Percentiles rank a stretch among this genome's conserved stretches.
phyloP scores from a whole-genome alignment of 2,113 vertebrate species.

The Mesitornis unicolor region DNA sequence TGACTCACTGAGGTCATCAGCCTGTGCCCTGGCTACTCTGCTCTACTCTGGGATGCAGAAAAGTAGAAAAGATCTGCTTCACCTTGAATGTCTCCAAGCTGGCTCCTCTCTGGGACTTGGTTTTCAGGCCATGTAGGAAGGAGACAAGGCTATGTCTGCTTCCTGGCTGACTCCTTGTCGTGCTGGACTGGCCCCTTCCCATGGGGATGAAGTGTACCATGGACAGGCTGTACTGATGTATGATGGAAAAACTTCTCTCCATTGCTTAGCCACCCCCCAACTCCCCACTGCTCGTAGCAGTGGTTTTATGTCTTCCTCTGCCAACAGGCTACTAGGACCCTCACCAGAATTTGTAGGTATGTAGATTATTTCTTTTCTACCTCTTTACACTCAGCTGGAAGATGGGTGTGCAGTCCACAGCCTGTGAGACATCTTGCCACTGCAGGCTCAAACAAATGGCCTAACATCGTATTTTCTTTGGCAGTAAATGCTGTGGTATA shows the following conservation, averaged over 20 bases:
- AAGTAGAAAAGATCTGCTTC: not conserved
- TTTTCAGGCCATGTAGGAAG: not conserved
- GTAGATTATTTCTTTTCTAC: not conserved
- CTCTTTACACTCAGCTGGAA: not conserved
- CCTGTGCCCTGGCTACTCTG: not conserved
- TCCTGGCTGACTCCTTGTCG: not conserved
- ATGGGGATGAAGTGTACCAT: not conserved
- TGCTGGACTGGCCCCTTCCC: not conserved
- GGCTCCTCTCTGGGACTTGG: not conserved
- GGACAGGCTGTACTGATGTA: not conserved
- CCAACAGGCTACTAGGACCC: not conserved
- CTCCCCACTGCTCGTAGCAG: not conserved
- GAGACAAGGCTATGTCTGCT: not conserved
- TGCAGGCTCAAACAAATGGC: not conserved
- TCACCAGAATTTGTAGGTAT: not conserved
- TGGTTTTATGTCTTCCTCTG: not conserved
- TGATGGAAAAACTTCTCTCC: not conserved
- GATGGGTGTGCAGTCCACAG: not conserved
- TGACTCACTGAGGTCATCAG: accelerated
- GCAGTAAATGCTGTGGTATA: not conserved
- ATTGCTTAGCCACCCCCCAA: not conserved
- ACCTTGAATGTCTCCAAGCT: not conserved
- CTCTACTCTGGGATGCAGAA: not conserved
- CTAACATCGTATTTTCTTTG: not conserved
- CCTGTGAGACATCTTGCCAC: not conserved